phyloP scores from a whole-genome alignment of 2,888 invertebrate genomes.

The Melanchra persicariae region DNA sequence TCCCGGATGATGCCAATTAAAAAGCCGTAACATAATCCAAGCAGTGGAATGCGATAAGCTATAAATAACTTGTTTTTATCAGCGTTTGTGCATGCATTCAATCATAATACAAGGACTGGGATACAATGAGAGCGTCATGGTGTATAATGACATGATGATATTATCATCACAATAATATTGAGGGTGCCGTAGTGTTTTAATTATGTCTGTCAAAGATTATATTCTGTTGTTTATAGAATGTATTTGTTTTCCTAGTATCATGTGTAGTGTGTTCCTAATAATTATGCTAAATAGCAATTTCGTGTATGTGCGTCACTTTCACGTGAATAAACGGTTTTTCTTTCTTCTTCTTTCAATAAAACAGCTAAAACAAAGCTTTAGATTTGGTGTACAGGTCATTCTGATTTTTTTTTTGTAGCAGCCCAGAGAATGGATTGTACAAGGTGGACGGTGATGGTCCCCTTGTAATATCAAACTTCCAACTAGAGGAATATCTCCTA shows the following conservation, averaged over 20 bases:
- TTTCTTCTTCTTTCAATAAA: no score
- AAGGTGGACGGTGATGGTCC: no score
- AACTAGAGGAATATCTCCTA: no score
- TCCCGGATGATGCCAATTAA: constrained; percentile 39
- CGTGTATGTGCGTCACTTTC: no score
- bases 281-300: no score
- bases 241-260: not conserved
- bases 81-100: constrained; percentile 12
- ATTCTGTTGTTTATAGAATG: not conserved
- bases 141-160: constrained; percentile 16
- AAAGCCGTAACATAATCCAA: constrained; percentile 27
- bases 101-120: constrained; percentile 27
- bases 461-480: no score
- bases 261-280: no score
- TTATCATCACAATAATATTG: not conserved
- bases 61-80: constrained; percentile 33
- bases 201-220: not conserved
- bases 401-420: no score
- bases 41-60: not conserved
- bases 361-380: no score
- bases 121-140: constrained; percentile 28
- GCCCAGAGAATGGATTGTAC: no score
- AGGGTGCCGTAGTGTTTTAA: not conserved
- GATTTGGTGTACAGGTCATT: no score
- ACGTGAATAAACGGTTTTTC: no score